Conservation (phyloP, 2,797 vertebrate species). For the Varecia variegata region DNA sequence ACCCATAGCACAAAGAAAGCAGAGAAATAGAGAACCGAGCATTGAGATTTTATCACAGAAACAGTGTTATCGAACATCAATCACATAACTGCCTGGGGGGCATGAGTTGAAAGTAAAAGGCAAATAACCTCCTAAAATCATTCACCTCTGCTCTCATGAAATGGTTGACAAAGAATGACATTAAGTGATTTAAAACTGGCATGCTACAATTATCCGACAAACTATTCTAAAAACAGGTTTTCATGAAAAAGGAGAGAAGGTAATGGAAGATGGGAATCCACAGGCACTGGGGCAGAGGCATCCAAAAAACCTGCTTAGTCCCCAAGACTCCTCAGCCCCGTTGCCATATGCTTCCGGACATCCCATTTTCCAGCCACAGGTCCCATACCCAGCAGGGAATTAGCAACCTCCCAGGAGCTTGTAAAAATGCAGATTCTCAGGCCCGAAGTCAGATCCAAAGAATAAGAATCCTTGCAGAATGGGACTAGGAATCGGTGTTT, state of each 20-base stretch:
- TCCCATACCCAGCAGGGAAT: background rate
- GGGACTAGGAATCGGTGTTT: background rate
- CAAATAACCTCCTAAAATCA: conserved; percentile 37
- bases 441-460: background rate
- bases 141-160: background rate
- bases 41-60: background rate
- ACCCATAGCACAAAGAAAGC: background rate
- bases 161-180: background rate
- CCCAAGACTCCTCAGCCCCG: background rate
- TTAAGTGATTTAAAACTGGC: conserved; percentile 33
- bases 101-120: background rate
- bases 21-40: background rate
- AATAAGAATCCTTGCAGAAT: background rate
- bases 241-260: background rate
- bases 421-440: background rate
- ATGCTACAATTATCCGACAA: background rate
- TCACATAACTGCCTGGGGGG: background rate
- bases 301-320: background rate
- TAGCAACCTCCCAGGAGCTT: background rate
- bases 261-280: background rate
- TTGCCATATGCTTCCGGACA: background rate
- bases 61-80: background rate
- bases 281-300: background rate
- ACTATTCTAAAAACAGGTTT: conserved; percentile 57
- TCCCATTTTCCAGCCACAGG: background rate